Evolutionary conservation across 2,888 invertebrate species (phyloP), one percentile per base, ranked within the genome.

Genomic region (Pollenia labialis): DNA sequence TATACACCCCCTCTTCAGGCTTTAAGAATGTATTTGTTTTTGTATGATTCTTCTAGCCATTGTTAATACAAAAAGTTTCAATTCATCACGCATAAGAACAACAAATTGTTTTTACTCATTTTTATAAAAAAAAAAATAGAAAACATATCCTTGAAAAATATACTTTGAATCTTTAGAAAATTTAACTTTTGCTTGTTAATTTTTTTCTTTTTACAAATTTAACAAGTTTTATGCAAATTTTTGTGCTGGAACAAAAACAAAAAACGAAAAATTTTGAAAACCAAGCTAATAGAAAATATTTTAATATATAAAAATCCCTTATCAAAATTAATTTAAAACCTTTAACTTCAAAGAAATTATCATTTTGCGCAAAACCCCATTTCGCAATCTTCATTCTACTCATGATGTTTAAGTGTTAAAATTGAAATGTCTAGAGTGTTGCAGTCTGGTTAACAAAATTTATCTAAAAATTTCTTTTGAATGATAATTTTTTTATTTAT

Each of bases 21-120:
- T 0, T n/a, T 52, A n/a, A 9, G 14, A 14, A 44, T 6, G 48
- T 40, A 40, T 44, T 56, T 54, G n/a, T 23, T 23, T 72, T 23
- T 54, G 16, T 71, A 12, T 69, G 16, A 52, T 64, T 54, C 44
- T 74, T 74, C 11, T 40, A 71, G 76, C 62, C 71, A 50, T 50
- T 52, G 40, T 66, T 74, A 68, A 74, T 79, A 68, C 68, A 68
- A 79, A 83, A 84, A 75, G 68, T 74, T 85, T 54, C 68, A 60
- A 74, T 69, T 60, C 84, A 74, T 74, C 74, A 69, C 54, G 68
- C 79, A 71, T 76, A 71, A 69, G 23, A 14, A 58, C 4, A 23
- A 18, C 7, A 58, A 56, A 16, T 23, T 32, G 42, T 56, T 62
- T 50, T 62, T 16, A 11, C 42, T n/a, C 1, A 9, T 40, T 32